Conservation (phyloP, 2,797 vertebrate genomes). For the Brachyrhaphis roseni region DNA sequence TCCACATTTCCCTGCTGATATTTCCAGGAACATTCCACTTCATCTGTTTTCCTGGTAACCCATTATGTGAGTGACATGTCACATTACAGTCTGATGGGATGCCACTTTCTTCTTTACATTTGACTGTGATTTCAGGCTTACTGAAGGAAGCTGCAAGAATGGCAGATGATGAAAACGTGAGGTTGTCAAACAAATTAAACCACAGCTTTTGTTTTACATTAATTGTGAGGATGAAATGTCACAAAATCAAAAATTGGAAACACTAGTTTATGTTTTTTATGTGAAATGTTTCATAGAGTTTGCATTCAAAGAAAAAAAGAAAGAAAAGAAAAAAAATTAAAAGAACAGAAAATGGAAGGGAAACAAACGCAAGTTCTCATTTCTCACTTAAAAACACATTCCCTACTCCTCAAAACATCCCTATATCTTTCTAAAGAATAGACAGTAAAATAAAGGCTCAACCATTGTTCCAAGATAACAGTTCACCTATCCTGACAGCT, state of each 20-base stretch:
- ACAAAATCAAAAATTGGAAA: not conserved
- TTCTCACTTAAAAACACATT: not conserved
- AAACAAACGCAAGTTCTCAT: not conserved
- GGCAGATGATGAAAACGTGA: not conserved
- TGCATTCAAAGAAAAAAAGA: not conserved
- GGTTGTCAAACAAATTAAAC: not conserved
- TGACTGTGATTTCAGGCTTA: not conserved
- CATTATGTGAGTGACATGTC: constrained; percentile 43
- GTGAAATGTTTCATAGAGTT: not conserved
- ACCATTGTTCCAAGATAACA: not conserved
- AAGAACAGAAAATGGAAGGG: not conserved
- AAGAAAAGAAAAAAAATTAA: too few species aligned
- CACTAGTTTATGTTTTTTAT: not conserved
- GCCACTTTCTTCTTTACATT: not conserved
- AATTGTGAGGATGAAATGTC: not conserved
- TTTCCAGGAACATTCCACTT: not conserved
- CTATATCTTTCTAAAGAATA: not conserved
- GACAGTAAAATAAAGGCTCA: not conserved
- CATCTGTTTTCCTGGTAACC: constrained; percentile 18
- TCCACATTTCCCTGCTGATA: not conserved
- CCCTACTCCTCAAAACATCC: not conserved
- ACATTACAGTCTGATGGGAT: not conserved
- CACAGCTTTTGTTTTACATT: not conserved
- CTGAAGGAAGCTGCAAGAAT: constrained; percentile 53
- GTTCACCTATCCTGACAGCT: not conserved